Conservation (phyloP, 2,113 vertebrate species). For the Marmota flaviventris region DNA sequence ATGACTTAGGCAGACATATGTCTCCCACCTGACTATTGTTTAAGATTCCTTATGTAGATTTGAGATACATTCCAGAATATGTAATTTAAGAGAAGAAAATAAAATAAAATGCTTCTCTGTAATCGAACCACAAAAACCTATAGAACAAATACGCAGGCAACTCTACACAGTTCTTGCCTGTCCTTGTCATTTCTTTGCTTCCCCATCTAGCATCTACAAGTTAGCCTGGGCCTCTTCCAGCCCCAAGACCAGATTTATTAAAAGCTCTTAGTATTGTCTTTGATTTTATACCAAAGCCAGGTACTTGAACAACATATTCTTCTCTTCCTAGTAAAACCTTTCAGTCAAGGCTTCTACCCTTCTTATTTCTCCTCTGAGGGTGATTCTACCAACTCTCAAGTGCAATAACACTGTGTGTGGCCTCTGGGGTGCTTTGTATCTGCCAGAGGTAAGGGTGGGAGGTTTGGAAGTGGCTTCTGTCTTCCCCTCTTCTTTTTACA, state of each 20-base stretch:
- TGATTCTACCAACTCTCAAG: neutral
- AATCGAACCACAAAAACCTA: neutral
- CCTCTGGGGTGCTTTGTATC: neutral
- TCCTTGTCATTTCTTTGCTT: neutral
- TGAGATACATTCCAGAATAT: neutral
- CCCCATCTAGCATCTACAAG: slow-evolving; percentile 34
- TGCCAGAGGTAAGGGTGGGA: rapidly evolving
- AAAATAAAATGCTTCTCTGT: slow-evolving; percentile 22
- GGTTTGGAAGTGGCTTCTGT: neutral
- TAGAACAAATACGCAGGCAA: neutral
- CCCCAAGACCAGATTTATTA: neutral
- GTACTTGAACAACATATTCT: neutral
- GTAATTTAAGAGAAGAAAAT: slow-evolving; percentile 3
- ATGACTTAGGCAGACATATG: neutral
- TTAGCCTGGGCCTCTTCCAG: neutral
- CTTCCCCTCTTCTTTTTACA: too few species aligned
- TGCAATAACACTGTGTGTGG: neutral
- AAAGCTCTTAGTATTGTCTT: neutral
- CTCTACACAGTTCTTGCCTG: neutral
- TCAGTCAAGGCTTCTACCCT: neutral
- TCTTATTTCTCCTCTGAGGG: neutral
- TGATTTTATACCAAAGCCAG: neutral
- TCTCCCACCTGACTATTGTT: slow-evolving; percentile 55
- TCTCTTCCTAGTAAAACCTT: slow-evolving; percentile 2
- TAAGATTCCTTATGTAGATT: neutral